Conservation (phyloP, 2,113 vertebrate genomes). For the Lontra canadensis region DNA sequence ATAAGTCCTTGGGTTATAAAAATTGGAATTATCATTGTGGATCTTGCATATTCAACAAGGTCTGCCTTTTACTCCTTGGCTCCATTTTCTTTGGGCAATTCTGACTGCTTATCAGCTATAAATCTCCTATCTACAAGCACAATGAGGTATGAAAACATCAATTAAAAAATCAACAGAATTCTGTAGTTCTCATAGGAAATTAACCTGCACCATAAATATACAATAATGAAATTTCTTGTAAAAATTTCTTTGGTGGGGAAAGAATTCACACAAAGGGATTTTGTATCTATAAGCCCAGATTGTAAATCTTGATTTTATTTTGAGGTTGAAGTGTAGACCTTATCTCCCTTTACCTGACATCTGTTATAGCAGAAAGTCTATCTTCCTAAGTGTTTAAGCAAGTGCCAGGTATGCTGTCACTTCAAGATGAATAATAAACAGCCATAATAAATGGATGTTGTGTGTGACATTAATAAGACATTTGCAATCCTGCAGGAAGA, state of each 20-base stretch:
- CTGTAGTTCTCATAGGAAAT: background rate
- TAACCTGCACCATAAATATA: background rate
- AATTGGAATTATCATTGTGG: background rate
- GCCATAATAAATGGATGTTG: conserved; percentile 46
- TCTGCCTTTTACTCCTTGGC: background rate
- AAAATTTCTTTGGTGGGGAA: background rate
- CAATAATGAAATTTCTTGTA: background rate
- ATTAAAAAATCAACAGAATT: background rate
- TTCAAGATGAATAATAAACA: conserved; percentile 57
- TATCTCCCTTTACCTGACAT: background rate
- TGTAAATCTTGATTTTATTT: conserved; percentile 10
- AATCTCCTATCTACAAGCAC: background rate
- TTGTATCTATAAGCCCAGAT: background rate
- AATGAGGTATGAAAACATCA: background rate
- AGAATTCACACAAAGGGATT: background rate
- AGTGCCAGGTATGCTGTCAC: conserved; percentile 41
- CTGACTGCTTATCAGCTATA: background rate
- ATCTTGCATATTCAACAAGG: background rate
- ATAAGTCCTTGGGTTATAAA: background rate
- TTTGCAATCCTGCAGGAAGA: conserved; percentile 48
- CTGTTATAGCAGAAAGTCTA: background rate
- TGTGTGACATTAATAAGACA: conserved; percentile 64
- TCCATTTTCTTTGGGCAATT: background rate
- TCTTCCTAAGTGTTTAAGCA: conserved; percentile 28
- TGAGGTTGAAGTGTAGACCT: background rate